Conservation (phyloP, 2,888 invertebrate genomes). For the Synergus itoensis region DNA sequence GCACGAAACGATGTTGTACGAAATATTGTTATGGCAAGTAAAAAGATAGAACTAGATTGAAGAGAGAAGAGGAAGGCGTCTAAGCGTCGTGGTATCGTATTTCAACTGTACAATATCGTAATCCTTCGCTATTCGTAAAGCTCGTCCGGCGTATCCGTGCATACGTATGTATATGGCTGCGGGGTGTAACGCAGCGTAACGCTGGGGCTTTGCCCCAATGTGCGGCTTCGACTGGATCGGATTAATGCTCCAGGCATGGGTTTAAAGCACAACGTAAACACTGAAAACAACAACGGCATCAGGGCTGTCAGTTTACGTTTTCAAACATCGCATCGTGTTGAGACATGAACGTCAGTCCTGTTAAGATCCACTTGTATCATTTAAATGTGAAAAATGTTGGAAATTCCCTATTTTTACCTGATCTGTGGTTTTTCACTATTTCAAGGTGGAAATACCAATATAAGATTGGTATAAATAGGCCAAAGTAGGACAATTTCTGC, state of each 20-base stretch:
- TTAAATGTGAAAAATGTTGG: background rate
- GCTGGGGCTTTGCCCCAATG: constrained; percentile 64
- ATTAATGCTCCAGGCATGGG: constrained; percentile 64
- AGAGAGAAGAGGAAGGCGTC: constrained; percentile 41
- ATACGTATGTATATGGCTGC: constrained; percentile 34
- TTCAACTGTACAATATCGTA: constrained; percentile 61
- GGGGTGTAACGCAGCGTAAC: constrained; percentile 64
- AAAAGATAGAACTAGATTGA: constrained; percentile 5
- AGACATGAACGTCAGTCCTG: background rate
- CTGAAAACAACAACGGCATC: constrained; percentile 49
- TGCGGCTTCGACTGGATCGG: constrained; percentile 62
- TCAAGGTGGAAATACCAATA: too few species aligned
- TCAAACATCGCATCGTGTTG: background rate
- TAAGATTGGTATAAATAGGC: too few species aligned
- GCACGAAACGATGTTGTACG: background rate
- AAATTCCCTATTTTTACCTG: too few species aligned
- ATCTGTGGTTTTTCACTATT: too few species aligned
- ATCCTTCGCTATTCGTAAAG: constrained; percentile 63
- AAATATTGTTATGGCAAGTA: constrained; percentile 42
- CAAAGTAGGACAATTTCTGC: too few species aligned
- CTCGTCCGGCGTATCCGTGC: constrained; percentile 53
- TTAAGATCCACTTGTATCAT: background rate
- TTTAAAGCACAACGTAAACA: constrained; percentile 66
- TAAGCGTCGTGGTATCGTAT: constrained; percentile 56
- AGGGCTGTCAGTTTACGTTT: background rate